Base-by-base conservation (phyloP, 2,113 vertebrate genomes). In the Coreoperca whiteheadi region DNA sequence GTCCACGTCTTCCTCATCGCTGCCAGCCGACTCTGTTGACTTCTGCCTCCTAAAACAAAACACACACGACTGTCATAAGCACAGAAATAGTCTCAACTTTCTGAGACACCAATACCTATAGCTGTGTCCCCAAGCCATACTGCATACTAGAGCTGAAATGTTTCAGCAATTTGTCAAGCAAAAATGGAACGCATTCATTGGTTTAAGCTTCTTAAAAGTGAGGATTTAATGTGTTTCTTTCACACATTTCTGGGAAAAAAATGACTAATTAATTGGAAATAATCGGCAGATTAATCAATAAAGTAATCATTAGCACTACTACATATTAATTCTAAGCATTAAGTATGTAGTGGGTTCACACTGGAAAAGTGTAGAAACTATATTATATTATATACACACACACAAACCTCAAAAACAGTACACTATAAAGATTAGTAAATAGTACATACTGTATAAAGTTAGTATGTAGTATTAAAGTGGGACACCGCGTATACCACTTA, bases 1-100 rank as follows among this genome's bases (percentile, higher is more conserved):
- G 6, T 99, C 98, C 1, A 97, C 96, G n/a, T 98, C 97, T 72
- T 99, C 97, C 46, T 93, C 92, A 11, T 97, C 96, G 4, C 95
- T 89, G 56, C 93, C 95, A 0, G 93, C 93, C 0, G 94, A 93
- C 65, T 97, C 97, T 3, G 96, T 89, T 0, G 96, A 96, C 88
- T 97, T 97, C 37, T 93, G 95, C 74, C 95, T 95, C 91, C 97
- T 97, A 74, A 61, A 81, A 53, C 60, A 59, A 76, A 5, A 25
- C 4, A 16, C 20, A 46, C 28, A 67, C 16, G 28, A 20, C 1
- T 21, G 43, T n/a, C 8, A 25, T 71, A 46, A 84, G 53, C 59
- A 48, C 59, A 74, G 48, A 71, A 23, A 81, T 4, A 51, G 21
- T 74, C 30, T 48, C 25, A 9, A 20, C 10, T 32, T 18, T 32